Evolutionary conservation across 1,140 invertebrate species (phyloP).

Genomic region (Tribolium madens): DNA sequence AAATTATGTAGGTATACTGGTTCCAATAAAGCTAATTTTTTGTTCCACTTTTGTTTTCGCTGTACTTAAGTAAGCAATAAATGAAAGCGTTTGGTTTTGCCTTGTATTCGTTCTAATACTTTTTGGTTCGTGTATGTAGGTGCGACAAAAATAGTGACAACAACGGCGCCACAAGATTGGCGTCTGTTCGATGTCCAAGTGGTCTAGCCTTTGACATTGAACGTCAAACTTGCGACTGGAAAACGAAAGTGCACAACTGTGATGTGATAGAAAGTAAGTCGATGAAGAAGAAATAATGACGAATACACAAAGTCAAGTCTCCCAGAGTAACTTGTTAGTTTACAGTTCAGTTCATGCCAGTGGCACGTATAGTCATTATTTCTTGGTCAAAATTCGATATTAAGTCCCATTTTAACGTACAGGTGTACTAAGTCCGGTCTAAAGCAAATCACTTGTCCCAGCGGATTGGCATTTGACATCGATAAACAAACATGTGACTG

Average conservation of each 20-base stretch:
- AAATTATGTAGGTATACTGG: too few species aligned
- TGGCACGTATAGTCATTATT: conserved; percentile 59
- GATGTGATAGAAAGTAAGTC: conserved; percentile 93
- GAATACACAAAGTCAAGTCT: neutral
- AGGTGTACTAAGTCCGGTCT: conserved; percentile 93
- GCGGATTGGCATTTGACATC: conserved; percentile 95
- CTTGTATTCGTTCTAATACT: neutral
- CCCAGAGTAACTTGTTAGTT: neutral
- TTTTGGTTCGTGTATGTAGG: conserved; percentile 73
- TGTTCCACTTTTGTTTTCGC: neutral
- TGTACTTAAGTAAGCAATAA: neutral
- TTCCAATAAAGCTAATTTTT: too few species aligned
- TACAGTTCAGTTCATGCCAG: neutral
- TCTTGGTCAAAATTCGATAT: conserved; percentile 61
- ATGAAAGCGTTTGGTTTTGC: neutral
- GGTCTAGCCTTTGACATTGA: conserved; percentile 95
- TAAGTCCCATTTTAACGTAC: conserved; percentile 62
- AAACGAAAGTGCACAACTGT: conserved; percentile 95
- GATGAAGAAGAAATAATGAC: conserved; percentile 63
- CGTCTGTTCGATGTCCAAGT: conserved; percentile 87
- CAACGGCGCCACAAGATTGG: conserved; percentile 85
- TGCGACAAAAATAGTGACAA: conserved; percentile 90
- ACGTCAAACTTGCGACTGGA: conserved; percentile 96
- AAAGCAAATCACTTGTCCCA: conserved; percentile 94
- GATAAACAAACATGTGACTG: conserved; percentile 97